These are phyloP conservation scores for Tiphia femorata DNA, from an alignment of 2,888 invertebrate species.

Conservation along the genomic window DNA sequence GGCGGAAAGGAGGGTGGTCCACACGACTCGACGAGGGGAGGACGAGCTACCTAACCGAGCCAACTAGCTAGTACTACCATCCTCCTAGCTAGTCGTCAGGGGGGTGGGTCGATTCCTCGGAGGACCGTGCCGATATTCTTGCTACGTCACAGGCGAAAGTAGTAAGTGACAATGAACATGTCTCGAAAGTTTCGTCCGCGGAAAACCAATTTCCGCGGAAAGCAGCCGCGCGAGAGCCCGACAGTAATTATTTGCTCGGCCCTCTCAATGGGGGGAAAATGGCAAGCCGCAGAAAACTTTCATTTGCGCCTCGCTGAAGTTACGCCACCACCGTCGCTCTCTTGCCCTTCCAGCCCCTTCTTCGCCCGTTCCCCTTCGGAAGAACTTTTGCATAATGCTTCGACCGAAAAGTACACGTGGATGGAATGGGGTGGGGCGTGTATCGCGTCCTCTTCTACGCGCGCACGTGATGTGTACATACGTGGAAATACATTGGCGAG, in stretches of 20 bases:
- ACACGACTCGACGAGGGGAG: too few species aligned
- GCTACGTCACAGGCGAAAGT: too few species aligned
- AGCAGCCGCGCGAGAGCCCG: conserved; percentile 14
- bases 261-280: conserved; percentile 22
- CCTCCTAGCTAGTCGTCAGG: too few species aligned
- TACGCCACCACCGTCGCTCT: too few species aligned
- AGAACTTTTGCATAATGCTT: conserved; percentile 42
- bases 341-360: too few species aligned
- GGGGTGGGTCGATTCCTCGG: too few species aligned
- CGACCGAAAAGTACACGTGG: conserved; percentile 13
- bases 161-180: conserved; percentile 28
- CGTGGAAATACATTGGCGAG: conserved; percentile 5
- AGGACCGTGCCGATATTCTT: too few species aligned
- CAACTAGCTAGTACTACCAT: too few species aligned
- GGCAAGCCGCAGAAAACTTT: conserved; percentile 32
- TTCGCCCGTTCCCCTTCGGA: not conserved
- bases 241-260: conserved; percentile 43
- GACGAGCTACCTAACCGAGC: too few species aligned
- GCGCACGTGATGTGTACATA: not conserved
- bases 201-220: conserved; percentile 18
- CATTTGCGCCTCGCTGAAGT: conserved; percentile 32
- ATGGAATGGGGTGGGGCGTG: not conserved
- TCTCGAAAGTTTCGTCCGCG: conserved; percentile 24
- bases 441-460: not conserved
- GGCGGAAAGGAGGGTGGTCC: too few species aligned